phyloP scores from a whole-genome alignment of 2,888 invertebrate species.

The Drosophila nr. fundita region DNA sequence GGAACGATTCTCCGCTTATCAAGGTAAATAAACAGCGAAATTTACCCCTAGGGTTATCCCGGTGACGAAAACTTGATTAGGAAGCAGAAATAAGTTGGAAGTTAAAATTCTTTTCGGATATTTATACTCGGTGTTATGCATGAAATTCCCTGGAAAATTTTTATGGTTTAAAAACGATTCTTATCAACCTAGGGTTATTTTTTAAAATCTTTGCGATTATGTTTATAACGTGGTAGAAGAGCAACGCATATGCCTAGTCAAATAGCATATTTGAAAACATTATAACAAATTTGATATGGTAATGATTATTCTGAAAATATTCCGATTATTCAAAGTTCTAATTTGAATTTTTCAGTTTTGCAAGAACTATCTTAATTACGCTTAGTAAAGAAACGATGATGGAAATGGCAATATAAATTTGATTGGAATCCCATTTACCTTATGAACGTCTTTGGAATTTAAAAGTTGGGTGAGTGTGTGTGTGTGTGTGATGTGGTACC shows the following conservation, averaged over 20 bases:
- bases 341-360: background rate
- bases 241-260: background rate
- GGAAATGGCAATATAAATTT: slow-evolving; percentile 28
- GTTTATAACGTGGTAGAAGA: background rate
- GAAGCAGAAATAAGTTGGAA: background rate
- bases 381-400: slow-evolving; percentile 5
- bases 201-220: too few species aligned
- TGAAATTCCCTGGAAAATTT: background rate
- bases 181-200: background rate
- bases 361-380: slow-evolving; percentile 31
- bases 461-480: slow-evolving; percentile 44
- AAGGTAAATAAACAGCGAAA: background rate
- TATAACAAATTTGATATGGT: background rate
- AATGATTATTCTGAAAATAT: background rate
- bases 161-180: background rate
- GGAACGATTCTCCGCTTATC: background rate
- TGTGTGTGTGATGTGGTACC: slow-evolving; percentile 17
- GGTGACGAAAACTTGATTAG: background rate
- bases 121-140: background rate
- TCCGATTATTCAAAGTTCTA: background rate
- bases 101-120: too few species aligned
- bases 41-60: background rate
- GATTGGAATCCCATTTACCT: slow-evolving; percentile 66
- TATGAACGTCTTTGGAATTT: slow-evolving; percentile 70
- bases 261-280: background rate